A percentile compares a stretch with the other conserved stretches of the same genome.
Evolutionary conservation across 1,140 invertebrate species (phyloP).

Genomic region (Heliothis subflexa): DNA sequence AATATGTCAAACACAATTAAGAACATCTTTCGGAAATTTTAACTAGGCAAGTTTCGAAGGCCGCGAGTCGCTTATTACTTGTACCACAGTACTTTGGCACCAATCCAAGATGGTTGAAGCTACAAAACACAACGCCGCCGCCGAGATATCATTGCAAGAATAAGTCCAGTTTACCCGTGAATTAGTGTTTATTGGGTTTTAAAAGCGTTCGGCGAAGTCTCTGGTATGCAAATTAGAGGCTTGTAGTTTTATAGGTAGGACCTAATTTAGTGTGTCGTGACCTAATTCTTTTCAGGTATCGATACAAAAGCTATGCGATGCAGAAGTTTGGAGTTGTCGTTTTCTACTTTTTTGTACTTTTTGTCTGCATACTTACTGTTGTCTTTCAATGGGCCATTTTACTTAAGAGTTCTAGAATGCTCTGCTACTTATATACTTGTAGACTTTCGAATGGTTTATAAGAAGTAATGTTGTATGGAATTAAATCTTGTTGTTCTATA

Average conservation of each 20-base stretch:
- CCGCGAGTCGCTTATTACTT: conserved; percentile 37
- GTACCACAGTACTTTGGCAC: conserved; percentile 24
- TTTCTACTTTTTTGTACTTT: too few relatives aligned
- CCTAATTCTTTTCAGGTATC: not conserved
- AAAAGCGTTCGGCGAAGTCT: conserved; percentile 32
- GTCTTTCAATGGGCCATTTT: too few relatives aligned
- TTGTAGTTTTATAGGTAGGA: conserved; percentile 3
- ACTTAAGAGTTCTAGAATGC: too few relatives aligned
- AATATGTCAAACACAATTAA: conserved; percentile 21
- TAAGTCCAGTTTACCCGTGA: conserved; percentile 47
- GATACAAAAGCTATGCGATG: not conserved
- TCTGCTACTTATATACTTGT: too few relatives aligned
- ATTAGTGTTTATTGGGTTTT: conserved; percentile 49
- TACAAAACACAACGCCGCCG: conserved; percentile 43
- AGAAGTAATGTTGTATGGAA: too few relatives aligned
- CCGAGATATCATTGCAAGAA: conserved; percentile 44
- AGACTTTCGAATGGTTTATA: too few relatives aligned
- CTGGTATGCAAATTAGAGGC: conserved; percentile 29
- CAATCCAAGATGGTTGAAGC: conserved; percentile 30
- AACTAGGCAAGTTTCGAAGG: conserved; percentile 24
- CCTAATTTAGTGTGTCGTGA: not conserved
- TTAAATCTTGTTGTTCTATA: too few relatives aligned
- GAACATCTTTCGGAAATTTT: not conserved
- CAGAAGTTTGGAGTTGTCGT: too few relatives aligned
- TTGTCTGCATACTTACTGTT: too few relatives aligned